Conservation (phyloP, 1,140 invertebrate species). For the Leguminivora glycinivorella region DNA sequence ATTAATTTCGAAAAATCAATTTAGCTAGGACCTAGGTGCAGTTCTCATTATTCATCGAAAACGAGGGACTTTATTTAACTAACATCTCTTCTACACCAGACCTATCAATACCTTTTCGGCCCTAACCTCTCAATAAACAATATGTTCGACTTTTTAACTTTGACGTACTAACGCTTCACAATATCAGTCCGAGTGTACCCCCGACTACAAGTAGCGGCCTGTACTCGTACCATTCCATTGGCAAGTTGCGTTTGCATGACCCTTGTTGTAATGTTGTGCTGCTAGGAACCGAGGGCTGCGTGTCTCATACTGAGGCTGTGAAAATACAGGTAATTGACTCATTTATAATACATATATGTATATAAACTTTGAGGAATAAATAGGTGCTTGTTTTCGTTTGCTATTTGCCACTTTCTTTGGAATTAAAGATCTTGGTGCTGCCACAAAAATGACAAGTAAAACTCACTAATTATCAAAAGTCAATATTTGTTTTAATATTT, state of each 20-base stretch:
- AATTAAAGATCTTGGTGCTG: too few species aligned
- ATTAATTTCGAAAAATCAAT: too few species aligned
- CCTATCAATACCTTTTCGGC: too few species aligned
- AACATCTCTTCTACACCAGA: too few species aligned
- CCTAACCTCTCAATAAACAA: neutral
- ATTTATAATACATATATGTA: neutral
- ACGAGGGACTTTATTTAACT: too few species aligned
- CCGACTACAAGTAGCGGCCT: constrained; percentile 40
- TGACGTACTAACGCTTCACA: constrained; percentile 5
- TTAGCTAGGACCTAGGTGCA: too few species aligned
- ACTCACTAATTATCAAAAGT: too few species aligned
- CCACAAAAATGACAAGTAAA: too few species aligned
- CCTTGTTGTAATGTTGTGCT: constrained; percentile 76
- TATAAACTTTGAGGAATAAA: neutral
- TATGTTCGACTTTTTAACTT: constrained; percentile 33
- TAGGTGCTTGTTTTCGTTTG: too few species aligned
- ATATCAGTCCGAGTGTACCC: constrained; percentile 31
- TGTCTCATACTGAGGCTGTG: constrained; percentile 92
- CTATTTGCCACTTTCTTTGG: too few species aligned
- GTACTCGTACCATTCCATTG: constrained; percentile 55
- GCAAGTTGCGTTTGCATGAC: constrained; percentile 64
- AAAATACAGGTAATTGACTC: constrained; percentile 89
- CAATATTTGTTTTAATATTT: too few species aligned
- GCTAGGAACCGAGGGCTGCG: constrained; percentile 89
- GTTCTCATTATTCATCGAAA: too few species aligned